Evolutionary conservation across 2,888 invertebrate genomes (phyloP).

Genomic region (Endotricha flammealis): DNA sequence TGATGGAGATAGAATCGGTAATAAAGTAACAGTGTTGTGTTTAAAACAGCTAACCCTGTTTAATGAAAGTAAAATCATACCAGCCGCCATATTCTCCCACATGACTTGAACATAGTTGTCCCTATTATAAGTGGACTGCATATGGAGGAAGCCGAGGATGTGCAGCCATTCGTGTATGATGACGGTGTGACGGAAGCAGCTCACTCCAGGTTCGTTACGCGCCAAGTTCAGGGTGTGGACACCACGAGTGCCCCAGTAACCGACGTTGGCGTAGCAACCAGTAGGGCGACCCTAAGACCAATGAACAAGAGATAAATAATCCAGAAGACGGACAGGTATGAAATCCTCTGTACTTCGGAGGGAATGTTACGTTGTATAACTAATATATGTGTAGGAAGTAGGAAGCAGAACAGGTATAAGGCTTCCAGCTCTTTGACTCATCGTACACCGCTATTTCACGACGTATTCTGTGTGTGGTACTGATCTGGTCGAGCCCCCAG

Average conservation of each 20-base stretch:
- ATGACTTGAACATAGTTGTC: slow-evolving; percentile 74
- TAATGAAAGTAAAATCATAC: slow-evolving; percentile 44
- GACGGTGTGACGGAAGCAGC: slow-evolving; percentile 69
- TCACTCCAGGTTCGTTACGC: slow-evolving; percentile 27
- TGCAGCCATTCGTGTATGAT: slow-evolving; percentile 7
- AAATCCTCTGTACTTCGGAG: too few relatives aligned
- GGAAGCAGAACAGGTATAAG: too few relatives aligned
- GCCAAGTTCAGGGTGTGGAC: slow-evolving; percentile 73
- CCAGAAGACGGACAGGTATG: too few relatives aligned
- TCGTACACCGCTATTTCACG: too few relatives aligned
- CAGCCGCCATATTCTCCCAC: slow-evolving; percentile 79
- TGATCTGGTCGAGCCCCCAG: too few relatives aligned
- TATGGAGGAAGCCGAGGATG: slow-evolving; percentile 15
- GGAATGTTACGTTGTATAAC: too few relatives aligned
- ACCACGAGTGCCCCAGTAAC: slow-evolving; percentile 50
- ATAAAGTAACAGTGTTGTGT: background rate
- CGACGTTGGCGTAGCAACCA: slow-evolving; percentile 59
- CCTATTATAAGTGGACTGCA: slow-evolving; percentile 21
- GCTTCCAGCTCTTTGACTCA: too few relatives aligned
- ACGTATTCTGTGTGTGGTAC: too few relatives aligned
- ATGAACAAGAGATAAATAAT: too few relatives aligned
- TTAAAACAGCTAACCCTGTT: too few relatives aligned
- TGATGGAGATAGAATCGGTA: too few relatives aligned
- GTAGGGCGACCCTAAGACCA: slow-evolving; percentile 41
- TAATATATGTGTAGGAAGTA: too few relatives aligned